A percentile compares a stretch with the other conserved stretches of the same genome.
phyloP scores from a whole-genome alignment of 2,797 vertebrate genomes.

The Sparidentex hasta region DNA sequence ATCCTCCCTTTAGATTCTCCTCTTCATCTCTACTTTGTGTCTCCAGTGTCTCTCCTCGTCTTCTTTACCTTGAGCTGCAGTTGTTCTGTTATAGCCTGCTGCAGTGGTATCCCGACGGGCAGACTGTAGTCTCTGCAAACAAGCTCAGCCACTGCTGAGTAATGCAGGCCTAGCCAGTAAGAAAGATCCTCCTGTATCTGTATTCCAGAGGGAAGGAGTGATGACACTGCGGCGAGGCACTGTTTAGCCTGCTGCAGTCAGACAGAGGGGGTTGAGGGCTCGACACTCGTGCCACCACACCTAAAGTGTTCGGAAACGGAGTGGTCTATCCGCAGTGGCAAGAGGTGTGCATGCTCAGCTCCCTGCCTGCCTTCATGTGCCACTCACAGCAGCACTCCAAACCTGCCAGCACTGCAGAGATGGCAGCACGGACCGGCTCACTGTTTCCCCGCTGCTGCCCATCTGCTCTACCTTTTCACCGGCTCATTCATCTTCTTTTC shows the following conservation, averaged over 20 bases:
- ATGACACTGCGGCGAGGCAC: slow-evolving; percentile 48
- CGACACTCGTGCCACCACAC: slow-evolving; percentile 48
- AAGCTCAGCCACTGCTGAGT: slow-evolving; percentile 61
- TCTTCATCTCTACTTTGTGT: slow-evolving; percentile 47
- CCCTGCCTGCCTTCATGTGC: slow-evolving; percentile 61
- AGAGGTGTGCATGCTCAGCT: slow-evolving; percentile 55
- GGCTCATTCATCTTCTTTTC: slow-evolving; percentile 68
- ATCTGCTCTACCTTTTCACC: slow-evolving; percentile 59
- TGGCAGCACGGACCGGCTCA: slow-evolving; percentile 37
- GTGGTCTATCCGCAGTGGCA: slow-evolving; percentile 66
- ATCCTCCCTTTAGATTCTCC: slow-evolving; percentile 49
- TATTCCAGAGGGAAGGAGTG: slow-evolving; percentile 63
- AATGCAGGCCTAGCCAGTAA: slow-evolving; percentile 51
- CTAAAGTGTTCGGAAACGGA: slow-evolving; percentile 53
- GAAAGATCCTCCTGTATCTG: slow-evolving; percentile 50
- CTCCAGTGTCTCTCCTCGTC: slow-evolving; percentile 41
- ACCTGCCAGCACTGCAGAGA: slow-evolving; percentile 75
- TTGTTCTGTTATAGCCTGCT: slow-evolving; percentile 32
- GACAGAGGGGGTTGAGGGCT: slow-evolving; percentile 33
- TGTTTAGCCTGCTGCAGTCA: slow-evolving; percentile 57
- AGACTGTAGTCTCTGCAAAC: slow-evolving; percentile 54
- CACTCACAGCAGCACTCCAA: slow-evolving; percentile 53
- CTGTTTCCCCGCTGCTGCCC: slow-evolving; percentile 41
- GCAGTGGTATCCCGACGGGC: slow-evolving; percentile 43
- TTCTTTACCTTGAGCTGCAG: slow-evolving; percentile 35